Evolutionary conservation across 2,888 invertebrate genomes (phyloP), one percentile per base, ranked within the genome.

Genomic region (Trichogramma evanescens): DNA sequence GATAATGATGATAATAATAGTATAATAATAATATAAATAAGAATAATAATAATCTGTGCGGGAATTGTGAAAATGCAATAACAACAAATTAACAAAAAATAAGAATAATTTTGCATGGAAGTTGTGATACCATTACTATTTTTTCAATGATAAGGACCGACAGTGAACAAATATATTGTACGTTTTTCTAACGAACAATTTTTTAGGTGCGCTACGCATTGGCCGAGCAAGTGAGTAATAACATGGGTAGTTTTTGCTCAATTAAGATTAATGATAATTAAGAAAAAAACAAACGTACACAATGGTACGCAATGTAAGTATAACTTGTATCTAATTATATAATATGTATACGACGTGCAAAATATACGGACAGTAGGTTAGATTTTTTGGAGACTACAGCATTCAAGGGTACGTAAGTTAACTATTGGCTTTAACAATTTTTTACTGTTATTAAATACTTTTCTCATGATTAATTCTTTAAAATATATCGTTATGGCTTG

Each of bases 121-220:
- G 26, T 26, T 13, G 39, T 10, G 42, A 39, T 44, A 38, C 9
- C 26, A 26, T 26, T 26, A 26, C 26, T 26, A 26, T 26, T 26
- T 26, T 26, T 26, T 6, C 9, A 48, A 10, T 13, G n/a, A 8
- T 13, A 43, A n/a, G 46, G n/a, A 6, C 41, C 58, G 59, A 42
- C 43, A 57, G 3, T 43, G 48, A 53, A 63, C 44, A 58, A 62
- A 59, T 54, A 55, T 50, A 56, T 49, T 58, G 58, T 64, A 66
- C 56, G 59, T 65, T 66, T 62, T 66, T 26, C 3, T 26, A 26
- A 26, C 26, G 26, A 26, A 26, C 26, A 26, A 26, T 26, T 26
- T 26, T 26, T 26, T 65, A 65, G 65, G 68, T 67, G 67, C 72
- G 71, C 74, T 74, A 74, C 72, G 61, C 72, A 74, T 74, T 74